Evolutionary conservation across 2,797 vertebrate genomes (phyloP).

Genomic region (Merluccius polli): DNA sequence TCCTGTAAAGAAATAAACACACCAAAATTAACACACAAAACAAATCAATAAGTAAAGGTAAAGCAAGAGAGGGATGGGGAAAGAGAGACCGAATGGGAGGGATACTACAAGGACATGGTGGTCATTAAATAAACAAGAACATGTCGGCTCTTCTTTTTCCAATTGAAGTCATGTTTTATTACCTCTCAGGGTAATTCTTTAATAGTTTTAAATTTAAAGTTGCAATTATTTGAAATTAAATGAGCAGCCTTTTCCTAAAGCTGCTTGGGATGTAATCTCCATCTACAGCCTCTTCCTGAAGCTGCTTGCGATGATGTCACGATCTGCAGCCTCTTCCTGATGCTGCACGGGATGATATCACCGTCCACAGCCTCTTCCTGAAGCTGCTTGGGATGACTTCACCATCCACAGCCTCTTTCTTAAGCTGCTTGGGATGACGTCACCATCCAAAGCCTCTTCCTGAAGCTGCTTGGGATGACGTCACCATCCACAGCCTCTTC

Average conservation of each 20-base stretch:
- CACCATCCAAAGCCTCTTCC: no score
- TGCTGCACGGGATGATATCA: not conserved
- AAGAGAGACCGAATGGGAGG: slow-evolving; percentile 5
- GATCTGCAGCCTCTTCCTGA: not conserved
- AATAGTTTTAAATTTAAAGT: not conserved
- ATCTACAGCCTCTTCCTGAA: not conserved
- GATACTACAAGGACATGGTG: not conserved
- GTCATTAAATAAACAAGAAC: slow-evolving; percentile 17
- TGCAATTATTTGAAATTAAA: not conserved
- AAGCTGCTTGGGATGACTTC: not conserved
- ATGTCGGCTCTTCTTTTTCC: not conserved
- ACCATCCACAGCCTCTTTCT: no score
- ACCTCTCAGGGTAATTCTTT: not conserved
- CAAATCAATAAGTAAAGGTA: not conserved
- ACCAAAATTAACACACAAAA: slow-evolving; percentile 5
- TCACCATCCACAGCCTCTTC: not conserved
- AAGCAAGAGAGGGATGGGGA: slow-evolving; percentile 36
- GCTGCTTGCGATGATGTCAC: not conserved
- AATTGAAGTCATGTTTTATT: slow-evolving; percentile 4
- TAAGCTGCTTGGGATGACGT: no score
- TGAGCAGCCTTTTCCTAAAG: not conserved
- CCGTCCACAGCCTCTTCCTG: not conserved
- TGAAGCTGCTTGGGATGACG: no score
- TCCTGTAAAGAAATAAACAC: slow-evolving; percentile 82
- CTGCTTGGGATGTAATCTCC: no score